phyloP scores from a whole-genome alignment of 2,888 invertebrate genomes.

The Dasypolia templi region DNA sequence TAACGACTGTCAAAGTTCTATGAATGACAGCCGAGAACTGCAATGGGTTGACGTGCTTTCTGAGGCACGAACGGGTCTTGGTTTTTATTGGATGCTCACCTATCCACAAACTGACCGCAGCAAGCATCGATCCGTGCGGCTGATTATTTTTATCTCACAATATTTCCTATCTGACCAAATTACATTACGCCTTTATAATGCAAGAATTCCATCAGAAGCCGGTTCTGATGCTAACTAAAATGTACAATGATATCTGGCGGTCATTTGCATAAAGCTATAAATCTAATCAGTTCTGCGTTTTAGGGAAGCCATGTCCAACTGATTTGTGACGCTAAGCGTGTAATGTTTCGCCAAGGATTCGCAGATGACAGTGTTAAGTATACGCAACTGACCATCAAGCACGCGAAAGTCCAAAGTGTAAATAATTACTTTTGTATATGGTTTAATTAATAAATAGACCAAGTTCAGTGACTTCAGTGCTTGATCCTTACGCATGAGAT shows the following conservation, averaged over 20 bases:
- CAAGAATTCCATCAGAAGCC: background rate
- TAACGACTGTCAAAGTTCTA: background rate
- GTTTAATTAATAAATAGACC: background rate
- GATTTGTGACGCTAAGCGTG: conserved; percentile 9
- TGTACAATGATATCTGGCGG: conserved; percentile 8
- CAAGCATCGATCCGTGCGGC: background rate
- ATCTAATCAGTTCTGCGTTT: conserved; percentile 15
- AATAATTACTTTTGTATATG: background rate
- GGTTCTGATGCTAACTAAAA: background rate
- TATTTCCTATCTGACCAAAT: background rate
- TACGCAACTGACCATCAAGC: background rate
- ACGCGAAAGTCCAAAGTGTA: background rate
- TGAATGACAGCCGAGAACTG: background rate
- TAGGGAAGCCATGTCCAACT: background rate
- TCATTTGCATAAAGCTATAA: conserved; percentile 37
- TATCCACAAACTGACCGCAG: background rate
- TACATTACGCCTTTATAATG: conserved; percentile 1
- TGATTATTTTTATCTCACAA: background rate
- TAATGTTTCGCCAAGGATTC: background rate
- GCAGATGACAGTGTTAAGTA: background rate
- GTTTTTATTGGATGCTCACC: background rate
- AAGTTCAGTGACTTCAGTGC: no score
- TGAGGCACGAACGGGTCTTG: background rate
- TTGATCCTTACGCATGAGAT: background rate
- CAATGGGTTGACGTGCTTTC: background rate